Percentiles rank a stretch among this genome's conserved stretches.
phyloP scores from a whole-genome alignment of 2,888 invertebrate species.

The Drosophila affinis region DNA sequence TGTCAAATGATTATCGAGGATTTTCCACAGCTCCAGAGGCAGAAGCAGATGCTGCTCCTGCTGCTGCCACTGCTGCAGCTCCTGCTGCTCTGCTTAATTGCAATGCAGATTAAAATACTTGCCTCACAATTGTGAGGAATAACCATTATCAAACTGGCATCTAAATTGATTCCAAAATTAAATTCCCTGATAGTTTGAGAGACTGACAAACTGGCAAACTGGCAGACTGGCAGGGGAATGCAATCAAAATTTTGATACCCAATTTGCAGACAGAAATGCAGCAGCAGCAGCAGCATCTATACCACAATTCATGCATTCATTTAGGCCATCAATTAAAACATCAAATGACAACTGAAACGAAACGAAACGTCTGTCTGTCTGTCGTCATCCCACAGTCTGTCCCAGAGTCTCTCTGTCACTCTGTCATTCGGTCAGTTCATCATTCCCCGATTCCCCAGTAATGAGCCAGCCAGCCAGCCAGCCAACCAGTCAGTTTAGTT shows the following conservation, averaged over 20 bases:
- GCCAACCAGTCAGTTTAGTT: conserved; percentile 4
- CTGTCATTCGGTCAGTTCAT: conserved; percentile 45
- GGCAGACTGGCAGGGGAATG: conserved; percentile 11
- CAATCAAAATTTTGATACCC: conserved; percentile 48
- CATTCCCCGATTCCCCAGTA: conserved; percentile 50
- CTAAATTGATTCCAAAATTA: background rate
- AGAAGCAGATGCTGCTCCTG: background rate
- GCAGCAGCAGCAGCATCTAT: conserved; percentile 21
- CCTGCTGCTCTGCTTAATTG: background rate
- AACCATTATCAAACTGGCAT: background rate
- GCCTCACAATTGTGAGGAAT: background rate
- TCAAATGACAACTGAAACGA: conserved; percentile 43
- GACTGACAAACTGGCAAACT: no score
- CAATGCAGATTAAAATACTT: background rate
- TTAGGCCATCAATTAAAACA: conserved; percentile 46
- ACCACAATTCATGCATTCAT: conserved; percentile 41
- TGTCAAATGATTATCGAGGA: background rate
- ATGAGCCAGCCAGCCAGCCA: conserved; percentile 45
- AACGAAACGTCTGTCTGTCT: background rate
- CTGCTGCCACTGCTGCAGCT: background rate
- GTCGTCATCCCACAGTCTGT: background rate
- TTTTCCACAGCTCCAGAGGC: background rate
- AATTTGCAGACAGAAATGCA: conserved; percentile 13
- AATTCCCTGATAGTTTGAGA: background rate
- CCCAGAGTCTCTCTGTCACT: conserved; percentile 19